Evolutionary conservation across 2,888 invertebrate species (phyloP), one percentile per base, ranked within the genome.

Genomic region (Amiota mariae): DNA sequence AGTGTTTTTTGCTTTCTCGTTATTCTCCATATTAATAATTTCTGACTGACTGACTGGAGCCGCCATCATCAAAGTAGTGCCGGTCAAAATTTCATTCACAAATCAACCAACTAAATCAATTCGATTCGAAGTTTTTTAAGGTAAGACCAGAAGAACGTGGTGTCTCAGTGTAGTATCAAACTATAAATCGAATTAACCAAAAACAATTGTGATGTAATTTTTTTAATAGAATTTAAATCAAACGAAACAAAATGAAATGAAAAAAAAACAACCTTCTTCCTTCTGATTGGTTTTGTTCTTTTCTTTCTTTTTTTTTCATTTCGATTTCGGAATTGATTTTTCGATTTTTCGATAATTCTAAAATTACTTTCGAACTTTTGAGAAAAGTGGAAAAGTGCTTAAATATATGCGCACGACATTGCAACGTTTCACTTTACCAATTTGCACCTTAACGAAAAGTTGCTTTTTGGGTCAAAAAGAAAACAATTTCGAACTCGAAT

Each of bases 301-400:
- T 36, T 4, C 36, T 36, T 36, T 24, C 1, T 24, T 24, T 24
- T 3, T 24, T 24, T 36, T 36, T 36, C 12, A 59, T 4, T 18
- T 15, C 15, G 49, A 56, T 70, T 56, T 56, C 57, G 70, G 59
- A 70, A 20, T 68, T 68, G 20, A 9, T 18, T 56, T 56, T 68
- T 51, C 67, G 54, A 68, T 70, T 74, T 70, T 74, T 63, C 56
- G 73, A 67, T 49, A 75, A 15, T 49, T 72, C 73, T 73, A 72
- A 73, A 68, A 73, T 72, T 75, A 73, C 71, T 71, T 51, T 67
- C 49, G 24, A 72, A 63, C 63, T 68, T 12, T 49, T 15, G 12
- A 49, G 36, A 13, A 73, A 70, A 64, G 77, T 79, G 76, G 36
- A 13, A 73, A 70, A 64, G 77, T 79, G 76, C 57, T 72, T 54